Evolutionary conservation across 1,140 invertebrate genomes (phyloP).

Genomic region (Mamestra configurata): DNA sequence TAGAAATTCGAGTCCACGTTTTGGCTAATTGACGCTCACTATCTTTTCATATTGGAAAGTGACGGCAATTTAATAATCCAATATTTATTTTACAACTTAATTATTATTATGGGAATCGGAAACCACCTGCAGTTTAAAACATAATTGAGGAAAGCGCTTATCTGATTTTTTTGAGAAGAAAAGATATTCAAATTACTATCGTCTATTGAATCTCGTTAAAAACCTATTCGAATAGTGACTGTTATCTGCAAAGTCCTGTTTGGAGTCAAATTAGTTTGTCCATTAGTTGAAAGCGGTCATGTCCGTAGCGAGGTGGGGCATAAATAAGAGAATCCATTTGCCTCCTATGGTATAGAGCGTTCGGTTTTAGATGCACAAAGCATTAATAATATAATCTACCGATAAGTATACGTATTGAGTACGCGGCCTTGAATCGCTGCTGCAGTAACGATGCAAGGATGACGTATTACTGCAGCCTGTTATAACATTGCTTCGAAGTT

Average conservation of each 20-base stretch:
- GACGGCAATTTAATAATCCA: background rate
- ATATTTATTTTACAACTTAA: constrained; percentile 1
- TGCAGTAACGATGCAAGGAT: constrained; percentile 28
- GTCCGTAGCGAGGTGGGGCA: background rate
- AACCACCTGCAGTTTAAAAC: constrained; percentile 1
- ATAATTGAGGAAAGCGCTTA: background rate
- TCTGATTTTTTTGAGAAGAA: background rate
- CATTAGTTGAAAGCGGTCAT: background rate
- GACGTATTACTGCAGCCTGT: constrained; percentile 41
- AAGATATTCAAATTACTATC: constrained; percentile 5
- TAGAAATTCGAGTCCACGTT: constrained; percentile 44
- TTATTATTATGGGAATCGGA: constrained; percentile 5
- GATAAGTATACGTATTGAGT: constrained; percentile 15
- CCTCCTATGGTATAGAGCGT: background rate
- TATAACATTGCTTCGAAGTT: background rate
- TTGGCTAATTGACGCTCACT: constrained; percentile 33
- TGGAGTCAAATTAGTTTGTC: constrained; percentile 5
- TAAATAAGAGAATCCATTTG: constrained; percentile 41
- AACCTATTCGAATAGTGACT: constrained; percentile 1
- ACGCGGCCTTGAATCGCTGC: constrained; percentile 38
- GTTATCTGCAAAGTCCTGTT: background rate
- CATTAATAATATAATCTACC: constrained; percentile 42
- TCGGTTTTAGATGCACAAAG: constrained; percentile 26
- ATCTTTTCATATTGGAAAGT: constrained; percentile 37
- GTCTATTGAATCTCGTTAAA: background rate